A percentile compares a stretch with the other conserved stretches of the same genome.
Conservation (phyloP, 2,888 invertebrate species). For the Apamea monoglypha region DNA sequence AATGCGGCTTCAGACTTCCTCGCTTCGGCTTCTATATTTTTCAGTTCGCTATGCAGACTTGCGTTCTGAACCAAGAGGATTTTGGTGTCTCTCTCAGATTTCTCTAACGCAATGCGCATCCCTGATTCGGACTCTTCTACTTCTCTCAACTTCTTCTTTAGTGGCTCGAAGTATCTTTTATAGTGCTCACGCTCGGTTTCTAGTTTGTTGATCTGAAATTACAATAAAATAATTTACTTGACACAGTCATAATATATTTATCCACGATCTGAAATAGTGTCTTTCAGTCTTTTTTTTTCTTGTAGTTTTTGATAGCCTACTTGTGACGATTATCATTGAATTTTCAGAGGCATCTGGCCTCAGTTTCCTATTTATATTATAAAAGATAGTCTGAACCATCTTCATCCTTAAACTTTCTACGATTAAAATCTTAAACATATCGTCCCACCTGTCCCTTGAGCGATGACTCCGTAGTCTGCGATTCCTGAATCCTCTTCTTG, state of each 20-base stretch:
- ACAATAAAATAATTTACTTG: not conserved
- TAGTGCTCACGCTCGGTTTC: constrained; percentile 86
- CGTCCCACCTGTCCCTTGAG: constrained; percentile 88
- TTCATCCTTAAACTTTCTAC: not conserved
- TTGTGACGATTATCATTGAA: not conserved
- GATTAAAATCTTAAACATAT: not conserved
- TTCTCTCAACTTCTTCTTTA: constrained; percentile 89
- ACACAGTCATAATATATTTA: not conserved
- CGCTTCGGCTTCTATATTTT: constrained; percentile 87
- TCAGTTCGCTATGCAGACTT: constrained; percentile 84
- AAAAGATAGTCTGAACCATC: not conserved
- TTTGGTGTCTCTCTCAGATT: constrained; percentile 89
- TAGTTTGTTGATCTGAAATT: constrained; percentile 78
- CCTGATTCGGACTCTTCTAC: constrained; percentile 90
- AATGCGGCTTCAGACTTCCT: constrained; percentile 87
- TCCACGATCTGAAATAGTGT: not conserved
- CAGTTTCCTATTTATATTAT: not conserved
- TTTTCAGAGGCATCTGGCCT: not conserved
- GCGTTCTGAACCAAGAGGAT: constrained; percentile 86
- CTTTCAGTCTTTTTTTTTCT: not conserved
- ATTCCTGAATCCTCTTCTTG: constrained; percentile 90
- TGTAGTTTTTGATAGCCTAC: not conserved
- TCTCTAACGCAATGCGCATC: constrained; percentile 88
- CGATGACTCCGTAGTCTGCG: constrained; percentile 83
- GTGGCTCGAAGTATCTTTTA: constrained; percentile 88